Percentiles rank a stretch among this genome's conserved stretches.
Evolutionary conservation across 1,140 invertebrate species (phyloP).

Genomic region (Matsumurasca onukii): DNA sequence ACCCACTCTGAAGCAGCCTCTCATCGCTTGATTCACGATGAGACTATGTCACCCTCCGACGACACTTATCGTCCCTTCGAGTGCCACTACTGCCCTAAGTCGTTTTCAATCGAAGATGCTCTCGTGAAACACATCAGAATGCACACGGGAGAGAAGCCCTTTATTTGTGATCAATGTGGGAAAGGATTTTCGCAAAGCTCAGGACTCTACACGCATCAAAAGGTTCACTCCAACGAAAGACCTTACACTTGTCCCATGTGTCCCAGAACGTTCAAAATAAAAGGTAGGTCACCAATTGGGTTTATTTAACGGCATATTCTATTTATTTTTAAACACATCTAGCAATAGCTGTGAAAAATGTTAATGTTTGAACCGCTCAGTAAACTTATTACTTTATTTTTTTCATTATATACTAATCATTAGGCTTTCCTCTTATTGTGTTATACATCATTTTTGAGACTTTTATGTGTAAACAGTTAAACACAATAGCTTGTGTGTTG

Average conservation of each 20-base stretch:
- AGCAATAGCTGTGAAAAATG: too few relatives aligned
- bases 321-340: too few relatives aligned
- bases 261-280: slow-evolving; percentile 40
- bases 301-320: too few relatives aligned
- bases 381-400: too few relatives aligned
- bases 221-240: slow-evolving; percentile 54
- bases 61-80: slow-evolving; percentile 37
- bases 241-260: slow-evolving; percentile 53
- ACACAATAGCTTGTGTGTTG: too few relatives aligned
- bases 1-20: slow-evolving; percentile 28
- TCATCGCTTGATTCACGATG: slow-evolving; percentile 31
- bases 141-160: slow-evolving; percentile 70
- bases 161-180: slow-evolving; percentile 43
- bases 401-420: too few relatives aligned
- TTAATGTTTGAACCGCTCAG: too few relatives aligned
- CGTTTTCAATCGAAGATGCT: slow-evolving; percentile 39
- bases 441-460: too few relatives aligned
- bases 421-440: too few relatives aligned
- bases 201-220: slow-evolving; percentile 40
- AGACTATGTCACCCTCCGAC: slow-evolving; percentile 17
- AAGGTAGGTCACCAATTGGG: too few relatives aligned
- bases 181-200: slow-evolving; percentile 40
- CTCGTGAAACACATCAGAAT: slow-evolving; percentile 56
- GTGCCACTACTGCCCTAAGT: slow-evolving; percentile 40
- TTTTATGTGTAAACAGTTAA: too few relatives aligned